A percentile compares a stretch with the other conserved stretches of the same genome.
phyloP scores from a whole-genome alignment of 2,797 vertebrate genomes.

The Hippopotamyrus pictus region DNA sequence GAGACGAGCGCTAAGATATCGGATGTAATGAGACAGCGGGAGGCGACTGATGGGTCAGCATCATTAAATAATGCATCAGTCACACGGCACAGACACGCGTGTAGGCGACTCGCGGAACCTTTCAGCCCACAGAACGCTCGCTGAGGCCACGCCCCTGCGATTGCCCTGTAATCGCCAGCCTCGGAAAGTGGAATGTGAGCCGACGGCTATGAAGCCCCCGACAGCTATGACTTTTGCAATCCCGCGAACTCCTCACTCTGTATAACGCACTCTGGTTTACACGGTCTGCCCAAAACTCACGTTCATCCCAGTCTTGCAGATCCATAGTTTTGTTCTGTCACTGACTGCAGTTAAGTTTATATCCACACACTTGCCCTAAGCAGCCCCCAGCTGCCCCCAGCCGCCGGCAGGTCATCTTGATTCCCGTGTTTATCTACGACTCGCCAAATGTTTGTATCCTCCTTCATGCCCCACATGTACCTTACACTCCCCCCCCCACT shows the following conservation, averaged over 20 bases:
- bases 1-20: slow-evolving; percentile 6
- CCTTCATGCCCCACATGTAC: neutral
- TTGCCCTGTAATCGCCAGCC: neutral
- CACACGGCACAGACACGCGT: neutral
- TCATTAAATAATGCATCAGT: neutral
- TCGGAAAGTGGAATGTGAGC: neutral
- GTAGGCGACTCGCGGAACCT: neutral
- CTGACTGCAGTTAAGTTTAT: neutral
- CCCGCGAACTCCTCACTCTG: neutral
- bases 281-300: neutral
- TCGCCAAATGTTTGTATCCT: neutral
- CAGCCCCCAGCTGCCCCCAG: neutral
- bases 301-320: neutral
- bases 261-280: neutral
- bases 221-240: too few relatives aligned
- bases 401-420: neutral
- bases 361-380: neutral
- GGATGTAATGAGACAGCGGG: neutral
- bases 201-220: neutral
- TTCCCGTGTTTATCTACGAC: neutral
- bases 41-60: neutral
- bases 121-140: neutral
- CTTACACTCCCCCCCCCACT: too few relatives aligned
- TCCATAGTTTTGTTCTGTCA: neutral
- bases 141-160: neutral